Evolutionary conservation across 2,888 invertebrate species (phyloP).

Genomic region (Dimorphilus gyrociliatus): DNA sequence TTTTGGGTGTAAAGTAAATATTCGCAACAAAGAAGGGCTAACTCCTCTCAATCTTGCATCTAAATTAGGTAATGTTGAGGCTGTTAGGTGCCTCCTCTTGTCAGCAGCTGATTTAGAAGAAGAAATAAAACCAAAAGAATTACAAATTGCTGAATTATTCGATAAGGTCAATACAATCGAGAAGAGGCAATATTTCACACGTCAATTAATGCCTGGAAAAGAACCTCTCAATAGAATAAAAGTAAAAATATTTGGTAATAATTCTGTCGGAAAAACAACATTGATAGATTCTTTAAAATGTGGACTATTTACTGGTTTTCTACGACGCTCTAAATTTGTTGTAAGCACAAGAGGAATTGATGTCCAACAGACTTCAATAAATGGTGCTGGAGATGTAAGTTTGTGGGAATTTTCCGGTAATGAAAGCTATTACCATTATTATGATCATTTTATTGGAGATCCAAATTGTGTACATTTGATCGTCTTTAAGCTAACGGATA

Average conservation of each 20-base stretch:
- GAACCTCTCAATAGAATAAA: constrained; percentile 44
- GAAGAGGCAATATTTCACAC: constrained; percentile 43
- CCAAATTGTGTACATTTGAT: constrained; percentile 48
- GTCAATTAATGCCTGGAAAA: constrained; percentile 46
- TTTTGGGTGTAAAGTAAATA: constrained; percentile 35
- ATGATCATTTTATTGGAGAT: constrained; percentile 55
- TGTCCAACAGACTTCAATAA: constrained; percentile 44
- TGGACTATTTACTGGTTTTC: constrained; percentile 51
- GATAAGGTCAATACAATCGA: no score
- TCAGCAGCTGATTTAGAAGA: constrained; percentile 54
- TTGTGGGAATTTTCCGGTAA: constrained; percentile 62
- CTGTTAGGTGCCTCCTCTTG: constrained; percentile 52
- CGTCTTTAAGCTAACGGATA: constrained; percentile 51
- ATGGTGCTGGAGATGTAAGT: constrained; percentile 48
- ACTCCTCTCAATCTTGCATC: constrained; percentile 54
- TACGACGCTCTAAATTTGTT: constrained; percentile 37
- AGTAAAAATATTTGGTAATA: constrained; percentile 53
- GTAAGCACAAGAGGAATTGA: constrained; percentile 50
- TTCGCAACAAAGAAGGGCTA: constrained; percentile 37
- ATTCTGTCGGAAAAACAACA: constrained; percentile 55
- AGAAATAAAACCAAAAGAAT: no score
- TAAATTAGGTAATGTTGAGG: constrained; percentile 52
- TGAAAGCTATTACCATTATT: constrained; percentile 49
- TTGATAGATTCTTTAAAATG: constrained; percentile 51
- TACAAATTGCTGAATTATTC: no score